phyloP scores from a whole-genome alignment of 2,113 vertebrate species.

The Lutjanus erythropterus region DNA sequence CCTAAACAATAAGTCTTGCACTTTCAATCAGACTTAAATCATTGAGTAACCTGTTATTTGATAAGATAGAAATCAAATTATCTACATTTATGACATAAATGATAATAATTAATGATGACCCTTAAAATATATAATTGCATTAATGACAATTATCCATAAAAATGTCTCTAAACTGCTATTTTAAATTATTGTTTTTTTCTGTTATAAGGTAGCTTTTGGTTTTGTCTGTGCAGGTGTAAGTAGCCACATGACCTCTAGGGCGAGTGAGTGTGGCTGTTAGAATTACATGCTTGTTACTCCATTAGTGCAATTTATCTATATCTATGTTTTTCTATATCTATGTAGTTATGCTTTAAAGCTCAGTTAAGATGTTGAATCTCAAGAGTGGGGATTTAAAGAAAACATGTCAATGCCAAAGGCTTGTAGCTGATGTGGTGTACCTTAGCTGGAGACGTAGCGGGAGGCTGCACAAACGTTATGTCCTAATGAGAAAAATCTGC shows the following conservation, averaged over 20 bases:
- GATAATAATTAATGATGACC: no score
- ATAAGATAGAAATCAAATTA: no score
- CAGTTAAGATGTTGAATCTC: constrained; percentile 30
- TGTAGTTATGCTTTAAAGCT: constrained; percentile 35
- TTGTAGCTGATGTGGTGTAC: constrained; percentile 27
- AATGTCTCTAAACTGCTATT: background rate
- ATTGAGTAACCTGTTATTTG: no score
- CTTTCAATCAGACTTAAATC: background rate
- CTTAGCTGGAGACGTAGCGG: constrained; percentile 43
- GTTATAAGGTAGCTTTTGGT: background rate
- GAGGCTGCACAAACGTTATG: constrained; percentile 49
- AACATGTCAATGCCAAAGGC: constrained; percentile 18
- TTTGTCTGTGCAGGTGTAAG: background rate
- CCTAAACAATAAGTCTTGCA: no score
- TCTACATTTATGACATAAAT: no score
- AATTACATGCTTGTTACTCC: constrained; percentile 5
- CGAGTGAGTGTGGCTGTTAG: background rate
- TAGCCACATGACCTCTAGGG: background rate
- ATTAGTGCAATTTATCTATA: constrained; percentile 38
- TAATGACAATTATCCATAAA: background rate
- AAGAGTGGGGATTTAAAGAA: constrained; percentile 1
- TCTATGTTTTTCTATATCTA: constrained; percentile 32
- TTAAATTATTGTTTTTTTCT: background rate
- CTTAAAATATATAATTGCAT: background rate
- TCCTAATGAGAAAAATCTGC: constrained; percentile 68